Evolutionary conservation across 1,140 invertebrate genomes (phyloP), one percentile per base, ranked within the genome.

Genomic region (Temnothorax nylanderi): DNA sequence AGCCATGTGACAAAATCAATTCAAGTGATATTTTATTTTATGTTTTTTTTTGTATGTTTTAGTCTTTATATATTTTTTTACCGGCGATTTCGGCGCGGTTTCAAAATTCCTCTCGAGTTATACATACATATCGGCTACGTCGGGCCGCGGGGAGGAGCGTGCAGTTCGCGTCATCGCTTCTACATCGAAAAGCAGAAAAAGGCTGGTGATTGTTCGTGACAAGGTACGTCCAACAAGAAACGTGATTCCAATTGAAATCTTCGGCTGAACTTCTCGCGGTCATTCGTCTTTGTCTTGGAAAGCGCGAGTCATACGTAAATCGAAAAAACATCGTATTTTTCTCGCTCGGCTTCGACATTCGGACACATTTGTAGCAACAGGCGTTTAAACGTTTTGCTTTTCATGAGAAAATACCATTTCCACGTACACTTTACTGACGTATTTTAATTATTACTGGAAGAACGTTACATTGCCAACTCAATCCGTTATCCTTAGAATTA

Each of bases 1-100:
- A 90, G 84, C 77, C 89, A 92, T 93, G 92, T 93, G 90, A 93
- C 92, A 93, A 93, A 93, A 93, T 93, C 91, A 78, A 90, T 93
- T 93, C 91, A 89, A 93, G 92, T 93, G 90, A 93, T 65, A 91
- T 88, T 90, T 88, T 90, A 60, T 90, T 67, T 69, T 84, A 21
- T 89, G 60, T 89, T 60, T 71, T 56, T 74, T 41, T 74, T 41
- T 84, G 88, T 89, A 89, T 87, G 91, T 92, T 87, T 87, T 92
- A 90, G 91, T 92, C 85, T 67, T 54, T 74, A 82, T 74, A 34
- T 87, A 54, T 54, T 87, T 64, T 58, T 74, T 81, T 54, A 76
- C 41, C 67, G 44, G 21, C 32, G 41, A 32, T 91, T 64, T 78
- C 85, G 86, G 62, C 86, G 76, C 86, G 67, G 72, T 74, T 51